Conservation (phyloP, 2,797 vertebrate genomes). For the Potorous gilbertii region DNA sequence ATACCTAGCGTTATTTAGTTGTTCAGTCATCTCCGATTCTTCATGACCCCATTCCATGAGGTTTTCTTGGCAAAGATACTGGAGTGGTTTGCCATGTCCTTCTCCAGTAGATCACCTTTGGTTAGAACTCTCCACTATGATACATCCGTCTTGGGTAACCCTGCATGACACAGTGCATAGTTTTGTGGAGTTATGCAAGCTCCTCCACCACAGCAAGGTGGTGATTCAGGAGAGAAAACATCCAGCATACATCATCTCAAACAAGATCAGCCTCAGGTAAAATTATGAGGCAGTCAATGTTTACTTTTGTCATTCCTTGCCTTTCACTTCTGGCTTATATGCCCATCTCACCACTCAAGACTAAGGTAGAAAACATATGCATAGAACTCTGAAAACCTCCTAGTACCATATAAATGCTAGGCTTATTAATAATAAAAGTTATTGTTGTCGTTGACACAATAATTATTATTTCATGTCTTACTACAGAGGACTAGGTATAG, state of each 20-base stretch:
- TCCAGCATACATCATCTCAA: neutral
- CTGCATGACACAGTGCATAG: neutral
- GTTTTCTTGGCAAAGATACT: neutral
- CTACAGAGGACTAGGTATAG: neutral
- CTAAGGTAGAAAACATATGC: neutral
- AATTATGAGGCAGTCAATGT: neutral
- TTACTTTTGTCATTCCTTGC: neutral
- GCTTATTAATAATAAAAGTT: neutral
- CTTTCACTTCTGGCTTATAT: neutral
- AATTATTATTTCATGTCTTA: neutral
- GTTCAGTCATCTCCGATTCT: neutral
- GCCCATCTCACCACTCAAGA: neutral
- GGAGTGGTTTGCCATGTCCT: neutral
- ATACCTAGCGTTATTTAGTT: neutral
- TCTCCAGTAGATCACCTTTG: neutral
- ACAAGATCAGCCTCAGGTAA: neutral
- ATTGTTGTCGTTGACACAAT: neutral
- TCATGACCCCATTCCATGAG: neutral
- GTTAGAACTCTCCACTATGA: neutral
- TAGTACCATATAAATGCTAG: neutral
- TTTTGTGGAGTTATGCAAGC: neutral
- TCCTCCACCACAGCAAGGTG: neutral
- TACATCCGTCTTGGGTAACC: neutral
- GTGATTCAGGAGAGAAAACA: neutral
- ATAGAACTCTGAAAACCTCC: neutral